Evolutionary conservation across 1,140 invertebrate species (phyloP).

Genomic region (Zaprionus camerounensis): DNA sequence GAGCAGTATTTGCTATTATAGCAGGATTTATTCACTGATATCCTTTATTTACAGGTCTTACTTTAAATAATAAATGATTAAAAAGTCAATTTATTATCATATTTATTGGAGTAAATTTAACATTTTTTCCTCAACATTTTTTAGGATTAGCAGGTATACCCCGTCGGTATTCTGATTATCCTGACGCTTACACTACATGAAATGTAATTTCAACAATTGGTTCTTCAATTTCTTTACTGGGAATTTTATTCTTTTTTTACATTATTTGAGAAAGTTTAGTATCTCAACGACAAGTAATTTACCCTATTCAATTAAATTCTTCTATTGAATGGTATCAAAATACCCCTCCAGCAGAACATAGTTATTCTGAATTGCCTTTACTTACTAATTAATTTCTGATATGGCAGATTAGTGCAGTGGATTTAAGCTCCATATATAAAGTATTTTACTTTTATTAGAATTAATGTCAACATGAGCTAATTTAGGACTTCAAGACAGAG

Average conservation of each 20-base stretch:
- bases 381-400: conserved; percentile 85
- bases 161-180: conserved; percentile 90
- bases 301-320: conserved; percentile 83
- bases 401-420: conserved; percentile 86
- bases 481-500: conserved; percentile 86
- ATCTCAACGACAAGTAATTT: conserved; percentile 84
- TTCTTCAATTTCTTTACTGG: conserved; percentile 86
- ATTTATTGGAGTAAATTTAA: conserved; percentile 90
- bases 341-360: conserved; percentile 86
- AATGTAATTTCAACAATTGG: conserved; percentile 88
- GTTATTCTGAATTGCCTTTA: conserved; percentile 86
- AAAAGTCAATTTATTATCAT: conserved; percentile 87
- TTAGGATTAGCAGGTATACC: conserved; percentile 90
- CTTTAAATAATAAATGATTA: conserved; percentile 85
- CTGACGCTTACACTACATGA: conserved; percentile 87
- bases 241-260: conserved; percentile 86
- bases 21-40: conserved; percentile 88
- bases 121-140: conserved; percentile 92
- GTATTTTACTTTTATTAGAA: conserved; percentile 85
- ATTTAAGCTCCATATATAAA: conserved; percentile 87
- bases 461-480: conserved; percentile 85
- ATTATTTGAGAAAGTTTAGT: conserved; percentile 85
- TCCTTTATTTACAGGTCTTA: conserved; percentile 87
- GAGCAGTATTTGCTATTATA: conserved; percentile 90
- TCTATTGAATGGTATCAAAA: conserved; percentile 87